These are phyloP conservation scores for Plusia festucae DNA, from an alignment of 2,888 invertebrate species.

Conservation along the genomic window DNA sequence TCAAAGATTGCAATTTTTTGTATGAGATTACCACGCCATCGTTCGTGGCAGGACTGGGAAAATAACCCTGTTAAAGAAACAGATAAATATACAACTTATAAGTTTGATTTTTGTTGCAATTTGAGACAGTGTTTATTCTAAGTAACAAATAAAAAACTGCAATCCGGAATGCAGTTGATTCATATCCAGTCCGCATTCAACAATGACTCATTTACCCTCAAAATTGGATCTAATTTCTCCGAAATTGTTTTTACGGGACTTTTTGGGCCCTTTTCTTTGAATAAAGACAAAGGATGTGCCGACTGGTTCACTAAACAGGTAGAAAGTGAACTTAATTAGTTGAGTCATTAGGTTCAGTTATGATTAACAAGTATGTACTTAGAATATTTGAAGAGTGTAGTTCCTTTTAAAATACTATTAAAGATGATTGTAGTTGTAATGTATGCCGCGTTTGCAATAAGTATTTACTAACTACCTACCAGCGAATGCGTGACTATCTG, in stretches of 20 bases:
- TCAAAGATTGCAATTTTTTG: no score
- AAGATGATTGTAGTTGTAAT: background rate
- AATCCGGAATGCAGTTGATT: background rate
- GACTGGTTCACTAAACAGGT: constrained; percentile 51
- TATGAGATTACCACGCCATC: no score
- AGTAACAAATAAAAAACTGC: background rate
- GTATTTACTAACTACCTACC: no score
- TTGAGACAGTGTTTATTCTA: no score
- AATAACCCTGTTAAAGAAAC: no score
- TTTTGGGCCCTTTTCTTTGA: constrained; percentile 25
- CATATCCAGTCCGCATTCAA: background rate
- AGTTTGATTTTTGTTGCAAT: no score
- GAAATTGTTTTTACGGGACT: background rate
- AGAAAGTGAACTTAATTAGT: constrained; percentile 42
- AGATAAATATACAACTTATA: no score
- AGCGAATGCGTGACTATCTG: no score
- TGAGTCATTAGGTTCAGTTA: constrained; percentile 36
- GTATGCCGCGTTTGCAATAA: no score
- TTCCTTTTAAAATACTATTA: background rate
- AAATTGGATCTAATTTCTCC: background rate
- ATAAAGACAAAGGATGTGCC: constrained; percentile 6
- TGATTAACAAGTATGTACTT: background rate
- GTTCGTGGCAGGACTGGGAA: no score
- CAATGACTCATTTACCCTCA: background rate
- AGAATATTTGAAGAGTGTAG: background rate